Percentiles rank a stretch among this genome's conserved stretches.
Evolutionary conservation across 1,140 invertebrate genomes (phyloP).

Genomic region (Melipona quadrifasciata): DNA sequence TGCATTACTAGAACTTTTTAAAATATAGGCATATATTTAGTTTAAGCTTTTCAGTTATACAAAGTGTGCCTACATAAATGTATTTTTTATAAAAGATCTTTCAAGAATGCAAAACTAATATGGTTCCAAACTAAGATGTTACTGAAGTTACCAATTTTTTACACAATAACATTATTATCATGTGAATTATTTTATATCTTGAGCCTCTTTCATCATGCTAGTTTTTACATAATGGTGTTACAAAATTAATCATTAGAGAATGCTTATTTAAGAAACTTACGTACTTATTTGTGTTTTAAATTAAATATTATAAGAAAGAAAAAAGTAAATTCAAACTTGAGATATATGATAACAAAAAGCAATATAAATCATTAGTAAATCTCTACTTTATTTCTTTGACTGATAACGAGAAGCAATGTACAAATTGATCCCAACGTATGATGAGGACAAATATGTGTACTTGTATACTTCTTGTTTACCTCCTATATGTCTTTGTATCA

Average conservation of each 20-base stretch:
- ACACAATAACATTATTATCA: background rate
- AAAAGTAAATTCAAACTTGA: background rate
- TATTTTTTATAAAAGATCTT: background rate
- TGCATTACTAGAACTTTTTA: slow-evolving; percentile 55
- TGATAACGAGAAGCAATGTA: background rate
- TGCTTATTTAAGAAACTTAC: background rate
- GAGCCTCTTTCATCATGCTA: background rate
- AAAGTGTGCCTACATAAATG: background rate
- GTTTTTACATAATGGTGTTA: background rate
- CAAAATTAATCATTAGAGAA: background rate
- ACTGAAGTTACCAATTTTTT: background rate
- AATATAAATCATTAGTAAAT: background rate
- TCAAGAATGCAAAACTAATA: background rate
- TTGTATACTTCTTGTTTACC: background rate
- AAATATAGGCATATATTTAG: slow-evolving; percentile 7
- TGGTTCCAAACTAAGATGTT: background rate
- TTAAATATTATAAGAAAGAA: background rate
- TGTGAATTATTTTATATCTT: background rate
- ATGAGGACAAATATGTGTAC: background rate
- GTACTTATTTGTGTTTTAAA: too few species aligned
- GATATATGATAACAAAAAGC: background rate
- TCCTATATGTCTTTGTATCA: background rate
- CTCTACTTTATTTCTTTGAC: background rate
- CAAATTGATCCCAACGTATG: background rate
- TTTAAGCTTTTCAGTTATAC: background rate